Conservation (phyloP, 2,113 vertebrate species). For the Mungos mungo region DNA sequence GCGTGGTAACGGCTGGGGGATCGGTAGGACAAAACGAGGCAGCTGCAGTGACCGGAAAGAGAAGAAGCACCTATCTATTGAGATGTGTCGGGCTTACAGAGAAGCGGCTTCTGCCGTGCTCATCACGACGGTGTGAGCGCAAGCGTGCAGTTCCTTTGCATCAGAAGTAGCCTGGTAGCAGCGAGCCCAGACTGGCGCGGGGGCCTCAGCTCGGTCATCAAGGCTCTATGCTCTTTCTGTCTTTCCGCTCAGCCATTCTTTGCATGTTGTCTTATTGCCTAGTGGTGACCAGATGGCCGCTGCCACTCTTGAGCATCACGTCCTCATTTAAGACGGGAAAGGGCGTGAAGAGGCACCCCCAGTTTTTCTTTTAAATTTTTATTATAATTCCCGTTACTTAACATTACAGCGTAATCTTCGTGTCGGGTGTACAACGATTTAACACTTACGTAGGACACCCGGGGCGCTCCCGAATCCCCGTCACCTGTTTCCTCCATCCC, state of each 20-base stretch:
- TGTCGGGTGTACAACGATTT: background rate
- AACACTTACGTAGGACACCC: background rate
- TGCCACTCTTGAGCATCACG: background rate
- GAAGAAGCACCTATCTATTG: background rate
- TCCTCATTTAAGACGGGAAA: background rate
- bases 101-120: background rate
- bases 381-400: background rate
- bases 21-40: background rate
- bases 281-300: background rate
- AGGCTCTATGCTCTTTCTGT: background rate
- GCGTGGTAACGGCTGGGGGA: background rate
- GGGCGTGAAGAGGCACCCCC: background rate
- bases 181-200: background rate
- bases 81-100: slow-evolving; percentile 10
- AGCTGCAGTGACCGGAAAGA: slow-evolving; percentile 1
- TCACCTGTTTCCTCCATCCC: background rate
- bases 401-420: background rate
- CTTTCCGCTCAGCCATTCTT: slow-evolving; percentile 15
- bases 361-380: background rate
- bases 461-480: background rate
- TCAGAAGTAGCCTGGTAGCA: background rate
- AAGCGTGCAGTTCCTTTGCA: background rate
- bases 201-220: background rate
- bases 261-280: background rate
- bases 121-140: background rate